Evolutionary conservation across 2,888 invertebrate genomes (phyloP), one percentile per base, ranked within the genome.

Genomic region (Schizaphis graminum): DNA sequence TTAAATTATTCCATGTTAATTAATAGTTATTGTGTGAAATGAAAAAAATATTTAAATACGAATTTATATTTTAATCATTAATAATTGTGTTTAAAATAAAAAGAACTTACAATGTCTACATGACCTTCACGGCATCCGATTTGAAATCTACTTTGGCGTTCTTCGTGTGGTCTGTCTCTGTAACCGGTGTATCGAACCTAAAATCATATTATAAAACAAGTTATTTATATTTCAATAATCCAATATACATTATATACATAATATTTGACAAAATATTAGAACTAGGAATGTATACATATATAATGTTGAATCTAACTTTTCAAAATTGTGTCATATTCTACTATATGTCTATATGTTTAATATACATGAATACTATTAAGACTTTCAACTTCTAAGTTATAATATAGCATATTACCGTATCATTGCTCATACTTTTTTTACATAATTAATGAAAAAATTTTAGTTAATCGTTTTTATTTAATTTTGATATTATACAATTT

Each of bases 61-160:
- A 88, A 53, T 89, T 53, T n/a, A 35, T 35, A 35, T 77, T 77
- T 35, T 13, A 77, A 24, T 91, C 10, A 8, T 85, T 86, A n/a
- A 53, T 44, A 49, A 67, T 91, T 61, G 3, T 49, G 21, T 56
- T 49, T 35, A 35, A 67, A 89, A 92, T 88, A 84, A 49, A 94
- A 96, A 89, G 47, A 94, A 96, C 96, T 96, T 96, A 97, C 97
- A 94, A 99, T 97, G 96, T 99, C 99, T 2, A 99, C 98, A 96
- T 98, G 99, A 16, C 99, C 99, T 96, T 99, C 99, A 86, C 99
- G 97, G 96, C 99, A 99, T 92, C 98, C 99, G 95, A 98, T 98
- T 96, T 98, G 98, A 96, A 99, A 99, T 94, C 99, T 97, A 96
- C 98, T 97, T 96, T 98, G 98, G 61, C 99, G 97, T 96, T 99